Base-by-base conservation (phyloP, 1,140 invertebrate genomes). In the Dinoponera quadriceps region DNA sequence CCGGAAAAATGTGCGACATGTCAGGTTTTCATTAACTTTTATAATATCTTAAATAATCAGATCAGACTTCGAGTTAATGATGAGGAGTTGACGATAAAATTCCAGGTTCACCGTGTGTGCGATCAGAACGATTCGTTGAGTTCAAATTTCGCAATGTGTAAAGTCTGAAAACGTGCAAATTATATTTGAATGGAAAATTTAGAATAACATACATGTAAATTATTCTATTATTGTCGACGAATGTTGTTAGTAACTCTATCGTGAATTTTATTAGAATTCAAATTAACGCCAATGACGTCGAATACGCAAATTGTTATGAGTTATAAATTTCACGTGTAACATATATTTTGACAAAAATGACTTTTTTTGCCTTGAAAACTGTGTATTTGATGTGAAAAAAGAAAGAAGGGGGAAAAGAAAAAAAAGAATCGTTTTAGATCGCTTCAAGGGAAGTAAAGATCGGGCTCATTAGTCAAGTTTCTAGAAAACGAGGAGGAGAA, bases 401-500 rank as follows among this genome's bases (percentile, higher is more conserved):
- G 38, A 11, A 7, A 33, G 7, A 7, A 33, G 7, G 7, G 7
- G 33, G 2, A 44, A 44, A 9, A 44, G 11, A 9, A 44, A 11
- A 44, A 3, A 72, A 38, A 25, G n/a, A 25, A 22, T 68, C 22
- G 38, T 11, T 2, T 69, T 20, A 11, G 9, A 72, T 18, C 38
- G 16, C 18, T 44, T 38, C 9, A 72, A 1, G n/a, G 5, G 14
- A 20, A 59, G 3, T 44, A 9, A 57, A 57, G 22, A 16, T 7
- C 2, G 18, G 16, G 38, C 38, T 44, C 25, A 54, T 69, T 38
- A 72, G 51, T 22, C 18, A 33, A 59, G 20, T 29, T 57, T 59
- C 11, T 72, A 72, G 38, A 72, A 72, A 72, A 57, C 49, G n/a
- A 33, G n/a, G 44, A 33, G 33, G 13, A 22, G 27, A 33, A 55